A percentile compares a stretch with the other conserved stretches of the same genome.
Evolutionary conservation across 2,113 vertebrate genomes (phyloP).

Genomic region (Hiodon alosoides): DNA sequence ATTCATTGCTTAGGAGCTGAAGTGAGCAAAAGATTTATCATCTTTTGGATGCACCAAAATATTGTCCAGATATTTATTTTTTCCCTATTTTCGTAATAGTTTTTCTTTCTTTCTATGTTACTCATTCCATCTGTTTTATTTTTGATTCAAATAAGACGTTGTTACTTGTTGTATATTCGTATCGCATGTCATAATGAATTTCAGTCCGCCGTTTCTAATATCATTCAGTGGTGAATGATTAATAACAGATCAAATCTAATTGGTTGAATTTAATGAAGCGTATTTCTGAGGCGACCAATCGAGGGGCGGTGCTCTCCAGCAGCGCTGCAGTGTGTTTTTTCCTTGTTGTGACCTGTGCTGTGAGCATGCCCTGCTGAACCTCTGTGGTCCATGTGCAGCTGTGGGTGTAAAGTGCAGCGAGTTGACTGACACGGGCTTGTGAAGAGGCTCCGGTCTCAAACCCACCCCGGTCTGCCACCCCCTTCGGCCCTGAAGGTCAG

Average conservation of each 20-base stretch:
- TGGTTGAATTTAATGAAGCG: not conserved
- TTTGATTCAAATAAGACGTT: too few relatives aligned
- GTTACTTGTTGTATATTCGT: too few relatives aligned
- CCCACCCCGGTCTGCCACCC: not conserved
- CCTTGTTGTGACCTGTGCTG: not conserved
- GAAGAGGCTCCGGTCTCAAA: constrained; percentile 5
- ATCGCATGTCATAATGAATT: too few relatives aligned
- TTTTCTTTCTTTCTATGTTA: too few relatives aligned
- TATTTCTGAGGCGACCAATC: not conserved
- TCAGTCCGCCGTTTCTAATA: not conserved
- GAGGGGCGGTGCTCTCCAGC: not conserved
- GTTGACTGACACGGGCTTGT: constrained; percentile 2
- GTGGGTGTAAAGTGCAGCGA: constrained; percentile 24
- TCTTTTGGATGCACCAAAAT: too few relatives aligned
- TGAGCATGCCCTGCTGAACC: constrained; percentile 18
- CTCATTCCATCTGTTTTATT: too few relatives aligned
- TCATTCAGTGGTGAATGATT: not conserved
- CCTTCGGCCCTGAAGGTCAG: constrained; percentile 54
- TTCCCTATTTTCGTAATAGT: too few relatives aligned
- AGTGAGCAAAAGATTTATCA: not conserved
- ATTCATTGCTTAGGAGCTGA: constrained; percentile 46
- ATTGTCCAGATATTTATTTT: too few relatives aligned
- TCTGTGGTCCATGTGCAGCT: constrained; percentile 19
- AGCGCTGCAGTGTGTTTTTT: too few relatives aligned
- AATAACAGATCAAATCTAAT: not conserved